Conservation (phyloP, 2,797 vertebrate genomes). For the Melanotaenia maccullochi region DNA sequence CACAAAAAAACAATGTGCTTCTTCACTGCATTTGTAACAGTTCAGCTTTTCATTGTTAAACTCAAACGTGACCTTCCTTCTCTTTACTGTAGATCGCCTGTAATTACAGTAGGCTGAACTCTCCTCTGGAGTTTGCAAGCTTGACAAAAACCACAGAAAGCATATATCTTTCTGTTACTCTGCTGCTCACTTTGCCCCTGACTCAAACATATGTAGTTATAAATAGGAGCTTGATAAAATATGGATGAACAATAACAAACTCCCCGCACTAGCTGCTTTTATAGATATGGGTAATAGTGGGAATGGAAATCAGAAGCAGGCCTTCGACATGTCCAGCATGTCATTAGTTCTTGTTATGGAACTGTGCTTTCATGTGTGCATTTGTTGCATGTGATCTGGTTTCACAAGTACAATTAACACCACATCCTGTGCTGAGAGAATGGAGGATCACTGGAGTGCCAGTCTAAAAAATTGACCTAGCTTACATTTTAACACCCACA, state of each 20-base stretch:
- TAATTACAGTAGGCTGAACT: conserved; percentile 29
- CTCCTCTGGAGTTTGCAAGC: conserved; percentile 15
- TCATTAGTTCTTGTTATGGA: conserved; percentile 52
- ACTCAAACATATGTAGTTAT: conserved; percentile 65
- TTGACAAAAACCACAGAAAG: conserved; percentile 20
- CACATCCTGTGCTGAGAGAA: conserved; percentile 43
- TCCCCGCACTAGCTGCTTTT: conserved; percentile 47
- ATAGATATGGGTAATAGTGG: conserved; percentile 19
- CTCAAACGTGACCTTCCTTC: conserved; percentile 13
- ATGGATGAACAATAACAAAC: conserved; percentile 79
- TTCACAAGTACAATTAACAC: conserved; percentile 62
- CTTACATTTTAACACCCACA: conserved; percentile 68
- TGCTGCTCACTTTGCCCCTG: conserved; percentile 34
- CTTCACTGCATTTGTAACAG: conserved; percentile 8
- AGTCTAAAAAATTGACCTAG: conserved; percentile 60
- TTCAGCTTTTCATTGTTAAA: conserved; percentile 29
- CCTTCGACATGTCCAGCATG: conserved; percentile 30
- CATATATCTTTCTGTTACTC: conserved; percentile 10
- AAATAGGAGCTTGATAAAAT: conserved; percentile 76
- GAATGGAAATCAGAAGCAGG: conserved; percentile 42
- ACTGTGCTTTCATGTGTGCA: conserved; percentile 42
- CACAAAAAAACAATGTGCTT: conserved; percentile 13
- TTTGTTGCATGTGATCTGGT: conserved; percentile 56
- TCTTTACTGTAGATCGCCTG: conserved; percentile 23
- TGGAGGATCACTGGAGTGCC: conserved; percentile 34